Conservation (phyloP, 2,113 vertebrate genomes). For the Ornithorhynchus anatinus region DNA sequence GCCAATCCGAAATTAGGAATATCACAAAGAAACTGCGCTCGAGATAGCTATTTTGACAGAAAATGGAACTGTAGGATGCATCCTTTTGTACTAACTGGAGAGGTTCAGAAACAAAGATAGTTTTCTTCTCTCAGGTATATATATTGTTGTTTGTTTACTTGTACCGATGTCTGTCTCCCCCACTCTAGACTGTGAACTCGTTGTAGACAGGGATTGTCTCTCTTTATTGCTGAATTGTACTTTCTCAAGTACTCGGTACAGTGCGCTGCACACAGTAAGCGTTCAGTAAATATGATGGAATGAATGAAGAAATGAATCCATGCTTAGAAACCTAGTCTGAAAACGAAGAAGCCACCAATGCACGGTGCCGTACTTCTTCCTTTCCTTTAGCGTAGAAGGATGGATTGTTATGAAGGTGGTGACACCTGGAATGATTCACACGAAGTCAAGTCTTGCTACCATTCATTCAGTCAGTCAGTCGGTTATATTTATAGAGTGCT, state of each 20-base stretch:
- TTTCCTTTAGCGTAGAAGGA: constrained; percentile 10
- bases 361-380: constrained; percentile 4
- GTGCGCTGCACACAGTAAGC: too few species aligned
- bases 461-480: too few species aligned
- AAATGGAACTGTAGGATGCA: constrained; percentile 5
- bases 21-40: constrained; percentile 22
- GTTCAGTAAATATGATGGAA: too few species aligned
- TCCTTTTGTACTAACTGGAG: constrained; percentile 3
- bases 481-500: too few species aligned
- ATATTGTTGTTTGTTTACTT: neutral
- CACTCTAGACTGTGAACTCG: too few species aligned
- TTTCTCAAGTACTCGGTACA: too few species aligned
- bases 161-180: too few species aligned
- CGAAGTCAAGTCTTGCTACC: constrained; percentile 13
- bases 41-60: constrained; percentile 25
- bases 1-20: neutral
- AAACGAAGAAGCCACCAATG: neutral
- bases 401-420: constrained; percentile 5
- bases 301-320: too few species aligned
- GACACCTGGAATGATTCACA: constrained; percentile 1
- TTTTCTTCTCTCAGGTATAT: too few species aligned
- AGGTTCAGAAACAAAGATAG: neutral
- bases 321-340: neutral
- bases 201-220: too few species aligned
- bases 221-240: too few species aligned